These are phyloP conservation scores for Tolmerus cingulatus DNA, from an alignment of 2,888 invertebrate genomes.

Conservation along the genomic window DNA sequence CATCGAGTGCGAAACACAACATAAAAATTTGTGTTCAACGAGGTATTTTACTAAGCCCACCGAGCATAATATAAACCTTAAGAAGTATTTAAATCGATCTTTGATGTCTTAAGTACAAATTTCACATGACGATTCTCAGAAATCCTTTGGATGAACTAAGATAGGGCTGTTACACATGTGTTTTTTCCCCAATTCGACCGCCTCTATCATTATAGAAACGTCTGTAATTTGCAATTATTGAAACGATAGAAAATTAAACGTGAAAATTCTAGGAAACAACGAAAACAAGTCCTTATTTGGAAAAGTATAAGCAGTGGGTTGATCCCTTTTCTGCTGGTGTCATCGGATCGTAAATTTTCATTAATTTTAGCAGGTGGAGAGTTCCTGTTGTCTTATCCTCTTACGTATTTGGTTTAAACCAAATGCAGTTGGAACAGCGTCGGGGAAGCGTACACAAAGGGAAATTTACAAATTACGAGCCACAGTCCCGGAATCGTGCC, in stretches of 20 bases:
- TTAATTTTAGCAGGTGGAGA: constrained; percentile 18
- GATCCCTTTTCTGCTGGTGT: neutral
- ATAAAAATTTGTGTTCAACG: too few species aligned
- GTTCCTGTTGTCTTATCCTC: constrained; percentile 7
- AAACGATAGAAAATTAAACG: neutral
- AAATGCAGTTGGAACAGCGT: constrained; percentile 1
- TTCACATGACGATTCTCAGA: neutral
- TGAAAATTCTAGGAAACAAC: neutral
- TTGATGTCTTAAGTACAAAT: neutral
- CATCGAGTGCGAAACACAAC: neutral
- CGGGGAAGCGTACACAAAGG: neutral
- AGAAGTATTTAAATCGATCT: neutral
- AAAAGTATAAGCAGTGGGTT: neutral
- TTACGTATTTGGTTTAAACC: neutral
- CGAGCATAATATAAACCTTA: neutral
- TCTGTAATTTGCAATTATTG: neutral
- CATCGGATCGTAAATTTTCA: constrained; percentile 35
- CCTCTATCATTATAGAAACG: neutral
- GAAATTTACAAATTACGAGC: constrained; percentile 27
- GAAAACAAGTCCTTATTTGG: constrained; percentile 4
- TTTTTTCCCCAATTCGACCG: neutral
- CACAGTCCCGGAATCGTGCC: neutral
- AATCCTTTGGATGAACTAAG: neutral
- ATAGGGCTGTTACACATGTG: neutral
- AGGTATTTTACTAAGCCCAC: neutral